phyloP scores from a whole-genome alignment of 2,888 invertebrate species.

The Drosophila nigritarsus region DNA sequence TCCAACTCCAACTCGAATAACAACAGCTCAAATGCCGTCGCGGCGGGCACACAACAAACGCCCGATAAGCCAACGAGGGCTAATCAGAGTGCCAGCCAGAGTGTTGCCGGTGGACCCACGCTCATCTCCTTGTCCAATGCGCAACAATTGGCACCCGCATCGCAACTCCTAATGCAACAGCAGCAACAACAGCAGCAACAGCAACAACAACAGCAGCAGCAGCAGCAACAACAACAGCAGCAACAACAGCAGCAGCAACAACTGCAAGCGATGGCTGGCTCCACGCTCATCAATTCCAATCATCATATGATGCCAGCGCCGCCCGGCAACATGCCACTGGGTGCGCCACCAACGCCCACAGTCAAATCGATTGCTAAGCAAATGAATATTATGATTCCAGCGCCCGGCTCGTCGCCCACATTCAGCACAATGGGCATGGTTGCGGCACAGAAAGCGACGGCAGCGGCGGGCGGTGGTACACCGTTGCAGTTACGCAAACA shows the following conservation, averaged over 20 bases:
- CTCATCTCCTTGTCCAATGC: constrained; percentile 44
- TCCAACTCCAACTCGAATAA: constrained; percentile 79
- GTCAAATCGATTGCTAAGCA: constrained; percentile 83
- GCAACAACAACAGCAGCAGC: constrained; percentile 69
- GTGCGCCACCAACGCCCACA: constrained; percentile 82
- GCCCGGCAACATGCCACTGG: constrained; percentile 72
- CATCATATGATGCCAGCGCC: constrained; percentile 71
- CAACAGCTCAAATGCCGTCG: constrained; percentile 59
- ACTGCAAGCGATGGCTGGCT: constrained; percentile 77
- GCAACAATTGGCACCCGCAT: constrained; percentile 26
- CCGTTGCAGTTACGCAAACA: constrained; percentile 84
- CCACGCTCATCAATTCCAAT: constrained; percentile 81
- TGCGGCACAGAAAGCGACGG: constrained; percentile 76
- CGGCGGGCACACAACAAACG: constrained; percentile 47
- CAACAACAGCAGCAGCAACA: constrained; percentile 74
- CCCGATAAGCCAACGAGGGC: constrained; percentile 80
- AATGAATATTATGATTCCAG: constrained; percentile 81
- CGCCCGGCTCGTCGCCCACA: constrained; percentile 67
- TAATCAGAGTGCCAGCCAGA: constrained; percentile 52
- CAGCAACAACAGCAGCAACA: constrained; percentile 45
- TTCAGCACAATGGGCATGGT: constrained; percentile 82
- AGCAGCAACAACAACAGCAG: constrained; percentile 69
- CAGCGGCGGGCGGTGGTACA: constrained; percentile 67
- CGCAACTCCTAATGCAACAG: constrained; percentile 25
- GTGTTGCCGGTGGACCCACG: constrained; percentile 39